These are phyloP conservation scores for Mythimna pallens DNA, from an alignment of 2,888 invertebrate species.

Conservation along the genomic window DNA sequence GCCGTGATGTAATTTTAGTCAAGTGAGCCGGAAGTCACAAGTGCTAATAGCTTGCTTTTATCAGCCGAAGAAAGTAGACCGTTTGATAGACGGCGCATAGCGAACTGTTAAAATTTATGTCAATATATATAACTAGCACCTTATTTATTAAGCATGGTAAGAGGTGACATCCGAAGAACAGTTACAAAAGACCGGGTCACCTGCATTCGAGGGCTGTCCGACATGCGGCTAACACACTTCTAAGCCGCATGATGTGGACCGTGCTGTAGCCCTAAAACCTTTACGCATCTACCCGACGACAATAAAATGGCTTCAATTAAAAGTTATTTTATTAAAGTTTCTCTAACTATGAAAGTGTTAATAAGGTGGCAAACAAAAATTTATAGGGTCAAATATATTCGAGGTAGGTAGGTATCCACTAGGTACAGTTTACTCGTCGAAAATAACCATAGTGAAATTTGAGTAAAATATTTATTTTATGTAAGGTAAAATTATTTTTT, in stretches of 20 bases:
- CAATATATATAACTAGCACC: constrained; percentile 86
- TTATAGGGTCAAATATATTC: too few species aligned
- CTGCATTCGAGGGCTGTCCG: constrained; percentile 77
- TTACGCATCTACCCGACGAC: constrained; percentile 1
- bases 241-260: constrained; percentile 72
- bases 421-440: too few species aligned
- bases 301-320: neutral
- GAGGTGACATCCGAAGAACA: constrained; percentile 85
- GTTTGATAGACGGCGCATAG: constrained; percentile 70
- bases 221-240: constrained; percentile 80
- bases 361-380: neutral
- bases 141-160: constrained; percentile 81
- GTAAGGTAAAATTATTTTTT: neutral
- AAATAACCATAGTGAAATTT: neutral
- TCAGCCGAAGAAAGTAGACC: constrained; percentile 84
- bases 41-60: constrained; percentile 72
- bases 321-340: neutral
- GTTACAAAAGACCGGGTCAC: constrained; percentile 88
- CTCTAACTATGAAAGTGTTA: neutral
- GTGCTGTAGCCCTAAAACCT: constrained; percentile 29
- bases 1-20: constrained; percentile 67
- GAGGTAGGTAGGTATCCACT: neutral
- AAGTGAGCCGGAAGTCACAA: constrained; percentile 63
- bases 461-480: neutral
- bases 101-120: constrained; percentile 78